Percentiles rank a stretch among this genome's conserved stretches.
These are phyloP conservation scores for Paraescarpia echinospica DNA, from an alignment of 1,140 invertebrate species.

Conservation along the genomic window DNA sequence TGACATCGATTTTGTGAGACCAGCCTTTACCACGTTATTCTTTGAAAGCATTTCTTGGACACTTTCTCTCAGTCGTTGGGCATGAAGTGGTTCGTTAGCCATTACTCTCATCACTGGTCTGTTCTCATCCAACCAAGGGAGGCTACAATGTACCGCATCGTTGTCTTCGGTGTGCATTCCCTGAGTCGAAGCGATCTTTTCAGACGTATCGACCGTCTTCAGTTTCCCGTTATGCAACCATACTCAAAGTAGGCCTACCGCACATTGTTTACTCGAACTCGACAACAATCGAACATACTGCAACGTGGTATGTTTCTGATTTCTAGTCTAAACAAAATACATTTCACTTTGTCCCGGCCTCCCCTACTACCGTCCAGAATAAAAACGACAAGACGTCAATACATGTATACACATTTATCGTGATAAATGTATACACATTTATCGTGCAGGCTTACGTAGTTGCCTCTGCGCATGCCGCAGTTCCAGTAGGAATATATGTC, in stretches of 20 bases:
- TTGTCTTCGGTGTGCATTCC: neutral
- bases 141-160: neutral
- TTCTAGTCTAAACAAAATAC: too few species aligned
- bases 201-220: neutral
- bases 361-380: too few species aligned
- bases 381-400: too few species aligned
- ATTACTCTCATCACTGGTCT: neutral
- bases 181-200: neutral
- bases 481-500: neutral
- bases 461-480: neutral
- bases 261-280: too few species aligned
- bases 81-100: neutral
- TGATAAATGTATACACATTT: too few species aligned
- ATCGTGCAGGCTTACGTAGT: neutral
- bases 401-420: too few species aligned
- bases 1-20: neutral
- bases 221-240: neutral
- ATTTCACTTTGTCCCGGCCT: too few species aligned
- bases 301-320: too few species aligned
- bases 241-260: too few species aligned
- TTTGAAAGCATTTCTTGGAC: neutral
- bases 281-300: too few species aligned
- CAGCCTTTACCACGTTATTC: neutral
- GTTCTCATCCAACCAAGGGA: neutral
- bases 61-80: neutral